phyloP scores from a whole-genome alignment of 2,797 vertebrate genomes.

The Harpagifer antarcticus region DNA sequence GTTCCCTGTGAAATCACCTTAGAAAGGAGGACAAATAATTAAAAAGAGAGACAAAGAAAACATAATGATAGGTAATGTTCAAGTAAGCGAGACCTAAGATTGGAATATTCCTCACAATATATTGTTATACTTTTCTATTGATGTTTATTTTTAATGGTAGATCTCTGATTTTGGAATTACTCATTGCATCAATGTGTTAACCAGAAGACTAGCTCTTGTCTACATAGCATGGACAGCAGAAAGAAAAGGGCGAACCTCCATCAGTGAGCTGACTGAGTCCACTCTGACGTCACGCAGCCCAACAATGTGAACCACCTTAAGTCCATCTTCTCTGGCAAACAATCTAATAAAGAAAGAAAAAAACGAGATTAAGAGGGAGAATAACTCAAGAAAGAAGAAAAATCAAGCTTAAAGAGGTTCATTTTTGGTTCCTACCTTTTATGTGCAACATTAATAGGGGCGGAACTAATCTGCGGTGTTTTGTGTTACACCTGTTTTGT shows the following conservation, averaged over 20 bases:
- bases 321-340: constrained; percentile 92
- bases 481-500: no score
- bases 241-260: constrained; percentile 85
- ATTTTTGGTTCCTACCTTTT: no score
- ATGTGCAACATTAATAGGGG: no score
- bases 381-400: background rate
- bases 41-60: background rate
- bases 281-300: constrained; percentile 88
- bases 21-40: constrained; percentile 2
- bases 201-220: background rate
- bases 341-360: constrained; percentile 77
- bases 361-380: constrained; percentile 1
- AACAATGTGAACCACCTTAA: constrained; percentile 90
- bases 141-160: background rate
- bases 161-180: constrained; percentile 5
- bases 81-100: background rate
- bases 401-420: background rate
- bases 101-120: no score
- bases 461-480: no score
- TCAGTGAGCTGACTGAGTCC: constrained; percentile 85
- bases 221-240: background rate
- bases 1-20: constrained; percentile 91
- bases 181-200: background rate
- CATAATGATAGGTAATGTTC: background rate
- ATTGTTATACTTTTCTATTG: background rate